These are phyloP conservation scores for Micrasema minimum DNA, from an alignment of 1,140 invertebrate species.

Conservation along the genomic window DNA sequence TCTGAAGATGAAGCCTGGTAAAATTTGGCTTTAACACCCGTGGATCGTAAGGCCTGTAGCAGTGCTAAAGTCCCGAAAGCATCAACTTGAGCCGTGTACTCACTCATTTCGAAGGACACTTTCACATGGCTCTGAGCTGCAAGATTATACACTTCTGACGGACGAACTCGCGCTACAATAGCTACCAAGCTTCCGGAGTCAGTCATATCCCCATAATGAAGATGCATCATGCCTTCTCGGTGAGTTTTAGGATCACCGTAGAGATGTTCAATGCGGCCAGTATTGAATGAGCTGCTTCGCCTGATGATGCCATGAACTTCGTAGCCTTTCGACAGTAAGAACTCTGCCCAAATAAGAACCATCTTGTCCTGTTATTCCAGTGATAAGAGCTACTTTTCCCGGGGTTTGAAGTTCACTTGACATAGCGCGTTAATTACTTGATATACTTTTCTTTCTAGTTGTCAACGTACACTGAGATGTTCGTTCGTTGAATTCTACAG, in stretches of 20 bases:
- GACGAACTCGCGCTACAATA: conserved; percentile 86
- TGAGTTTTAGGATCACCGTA: conserved; percentile 90
- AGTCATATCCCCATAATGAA: conserved; percentile 99
- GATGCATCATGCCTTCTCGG: conserved; percentile 85
- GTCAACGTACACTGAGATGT: background rate
- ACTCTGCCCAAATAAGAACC: conserved; percentile 98
- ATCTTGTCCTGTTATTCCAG: conserved; percentile 96
- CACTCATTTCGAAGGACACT: conserved; percentile 96
- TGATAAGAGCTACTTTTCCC: conserved; percentile 84
- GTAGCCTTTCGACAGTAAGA: conserved; percentile 94
- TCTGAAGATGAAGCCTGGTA: conserved; percentile 99
- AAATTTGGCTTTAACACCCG: conserved; percentile 87
- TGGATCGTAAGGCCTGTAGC: conserved; percentile 96
- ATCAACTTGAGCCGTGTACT: conserved; percentile 99
- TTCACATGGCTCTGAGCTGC: conserved; percentile 99
- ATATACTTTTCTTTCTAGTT: conserved; percentile 3
- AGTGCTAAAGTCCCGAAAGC: conserved; percentile 95
- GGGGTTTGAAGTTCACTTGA: background rate
- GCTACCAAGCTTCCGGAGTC: conserved; percentile 97
- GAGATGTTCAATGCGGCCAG: conserved; percentile 93
- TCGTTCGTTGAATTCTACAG: background rate
- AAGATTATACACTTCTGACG: conserved; percentile 97
- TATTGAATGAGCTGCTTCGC: conserved; percentile 96
- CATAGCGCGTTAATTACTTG: background rate
- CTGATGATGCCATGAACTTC: conserved; percentile 96